Percentiles rank a stretch among this genome's conserved stretches.
phyloP scores from a whole-genome alignment of 2,888 invertebrate species.

The Nomada ruficornis region DNA sequence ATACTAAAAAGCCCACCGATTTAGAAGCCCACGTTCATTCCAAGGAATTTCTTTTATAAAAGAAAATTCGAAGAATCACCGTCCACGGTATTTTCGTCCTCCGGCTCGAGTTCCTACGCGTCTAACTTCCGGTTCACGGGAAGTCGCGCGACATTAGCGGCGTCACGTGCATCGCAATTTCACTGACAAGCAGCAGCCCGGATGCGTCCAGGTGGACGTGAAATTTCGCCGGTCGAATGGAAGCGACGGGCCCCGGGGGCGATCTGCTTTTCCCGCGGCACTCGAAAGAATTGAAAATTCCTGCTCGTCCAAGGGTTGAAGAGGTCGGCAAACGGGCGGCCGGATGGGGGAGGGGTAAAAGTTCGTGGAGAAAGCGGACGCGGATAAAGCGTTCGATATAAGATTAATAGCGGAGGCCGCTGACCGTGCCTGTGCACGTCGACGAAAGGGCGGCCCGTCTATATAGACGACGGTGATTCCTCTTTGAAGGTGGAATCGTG shows the following conservation, averaged over 20 bases:
- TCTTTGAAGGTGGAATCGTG: conserved; percentile 83
- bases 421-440: conserved; percentile 68
- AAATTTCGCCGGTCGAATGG: conserved; percentile 43
- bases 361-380: conserved; percentile 63
- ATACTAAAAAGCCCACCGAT: no score
- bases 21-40: no score
- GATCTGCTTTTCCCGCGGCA: conserved; percentile 67
- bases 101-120: background rate
- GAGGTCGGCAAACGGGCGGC: conserved; percentile 70
- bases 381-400: conserved; percentile 84
- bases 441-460: conserved; percentile 74
- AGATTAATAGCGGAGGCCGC: conserved; percentile 83
- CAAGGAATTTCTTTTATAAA: no score
- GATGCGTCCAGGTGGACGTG: conserved; percentile 33
- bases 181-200: conserved; percentile 2
- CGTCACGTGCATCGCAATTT: conserved; percentile 42
- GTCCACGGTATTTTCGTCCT: background rate
- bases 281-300: conserved; percentile 82
- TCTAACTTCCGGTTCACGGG: conserved; percentile 2
- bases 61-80: background rate
- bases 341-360: conserved; percentile 42
- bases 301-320: conserved; percentile 78
- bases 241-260: conserved; percentile 43
- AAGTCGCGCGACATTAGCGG: background rate
- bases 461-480: conserved; percentile 78